A percentile compares a stretch with the other conserved stretches of the same genome.
phyloP scores from a whole-genome alignment of 2,797 vertebrate genomes.

The Scolopax rusticola region DNA sequence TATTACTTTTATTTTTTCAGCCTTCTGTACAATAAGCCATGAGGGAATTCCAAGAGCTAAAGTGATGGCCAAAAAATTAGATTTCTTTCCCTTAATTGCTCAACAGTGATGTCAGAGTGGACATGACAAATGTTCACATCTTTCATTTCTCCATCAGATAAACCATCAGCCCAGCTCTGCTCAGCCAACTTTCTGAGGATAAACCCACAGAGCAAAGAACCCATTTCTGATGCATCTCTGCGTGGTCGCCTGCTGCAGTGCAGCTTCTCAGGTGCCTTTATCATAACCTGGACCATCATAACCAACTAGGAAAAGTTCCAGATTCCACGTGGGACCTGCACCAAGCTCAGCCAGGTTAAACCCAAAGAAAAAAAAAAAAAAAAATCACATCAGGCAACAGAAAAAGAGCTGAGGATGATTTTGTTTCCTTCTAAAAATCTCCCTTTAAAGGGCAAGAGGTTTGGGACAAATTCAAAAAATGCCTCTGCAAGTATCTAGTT shows the following conservation, averaged over 20 bases:
- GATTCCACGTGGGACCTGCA: background rate
- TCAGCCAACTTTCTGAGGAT: constrained; percentile 25
- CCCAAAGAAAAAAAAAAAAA: too few relatives aligned
- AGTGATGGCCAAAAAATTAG: constrained; percentile 78
- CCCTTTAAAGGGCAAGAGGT: background rate
- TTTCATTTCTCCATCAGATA: constrained; percentile 30
- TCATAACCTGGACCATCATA: background rate
- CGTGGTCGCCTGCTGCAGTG: background rate
- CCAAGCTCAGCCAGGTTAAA: background rate
- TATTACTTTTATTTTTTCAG: constrained; percentile 70
- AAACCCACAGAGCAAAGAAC: constrained; percentile 39
- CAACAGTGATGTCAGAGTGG: constrained; percentile 60
- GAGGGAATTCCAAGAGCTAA: constrained; percentile 77
- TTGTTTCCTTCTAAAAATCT: background rate
- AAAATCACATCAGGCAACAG: background rate
- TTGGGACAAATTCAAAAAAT: background rate
- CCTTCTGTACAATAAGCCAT: constrained; percentile 75
- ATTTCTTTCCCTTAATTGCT: constrained; percentile 77
- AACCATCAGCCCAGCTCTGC: constrained; percentile 46
- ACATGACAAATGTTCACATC: constrained; percentile 59
- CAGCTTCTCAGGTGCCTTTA: background rate
- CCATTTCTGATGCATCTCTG: constrained; percentile 15
- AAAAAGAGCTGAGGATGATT: background rate
- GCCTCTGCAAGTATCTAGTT: background rate
- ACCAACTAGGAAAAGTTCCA: background rate